Evolutionary conservation across 2,113 vertebrate species (phyloP), one percentile per base, ranked within the genome.

Genomic region (Chloropsis cyanopogon): DNA sequence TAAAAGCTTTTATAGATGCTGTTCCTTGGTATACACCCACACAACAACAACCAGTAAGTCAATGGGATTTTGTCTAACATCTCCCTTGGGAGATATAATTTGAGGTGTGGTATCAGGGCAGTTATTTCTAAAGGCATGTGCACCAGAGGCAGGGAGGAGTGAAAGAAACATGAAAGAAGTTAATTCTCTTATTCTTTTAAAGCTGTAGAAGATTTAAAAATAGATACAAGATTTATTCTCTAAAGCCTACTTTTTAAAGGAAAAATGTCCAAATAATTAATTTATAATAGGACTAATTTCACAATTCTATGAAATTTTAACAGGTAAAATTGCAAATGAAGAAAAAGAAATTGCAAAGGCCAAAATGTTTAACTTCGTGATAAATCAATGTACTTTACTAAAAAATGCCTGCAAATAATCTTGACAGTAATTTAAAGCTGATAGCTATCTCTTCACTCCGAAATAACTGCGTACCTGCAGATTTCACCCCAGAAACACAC

Each of bases 401-500:
- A 95, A 96, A 92, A 95, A 82, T 91, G 69, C 35, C 66, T 94
- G 82, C 78, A 86, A 95, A 90, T 92, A 95, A 89, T 97, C 95
- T 94, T 95, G 84, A 81, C 89, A 94, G 53, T 68, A 80, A 97
- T 97, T 97, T 88, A 73, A 97, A 96, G 78, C 80, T 92, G 82
- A 39, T 93, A 83, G 87, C 94, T 97, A 87, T 78, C 91, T 95
- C 83, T 90, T 97, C 37, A 11, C 41, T 54, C n/a, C 52, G 19
- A 14, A 91, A 46, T 46, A 77, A 12, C 33, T 70, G 15, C 1
- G 2, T 69, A 21, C 7, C 7, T 5, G 7, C 29, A 42, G 15
- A 52, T 75, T 86, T 84, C 41, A 83, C 11, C 13, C 52, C 44
- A 63, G 66, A 37, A 80, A 26, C 26, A 25, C 44, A 25, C 8